Evolutionary conservation across 1,140 invertebrate species (phyloP).

Genomic region (Bilobella aurantiaca): DNA sequence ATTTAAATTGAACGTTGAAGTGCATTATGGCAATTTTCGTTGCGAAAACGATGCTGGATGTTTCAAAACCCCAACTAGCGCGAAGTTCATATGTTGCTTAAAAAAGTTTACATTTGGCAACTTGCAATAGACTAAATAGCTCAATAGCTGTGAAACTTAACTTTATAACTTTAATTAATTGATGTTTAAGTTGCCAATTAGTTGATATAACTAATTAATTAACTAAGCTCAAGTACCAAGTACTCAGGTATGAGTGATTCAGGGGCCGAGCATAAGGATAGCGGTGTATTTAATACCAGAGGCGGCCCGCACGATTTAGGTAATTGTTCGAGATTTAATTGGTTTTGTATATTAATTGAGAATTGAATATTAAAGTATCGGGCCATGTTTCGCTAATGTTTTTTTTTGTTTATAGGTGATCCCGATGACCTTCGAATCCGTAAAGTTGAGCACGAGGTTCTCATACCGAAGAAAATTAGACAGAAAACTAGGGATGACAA

Average conservation of each 20-base stretch:
- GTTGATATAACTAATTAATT: too few species aligned
- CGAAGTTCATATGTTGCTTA: too few species aligned
- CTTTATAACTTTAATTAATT: not conserved
- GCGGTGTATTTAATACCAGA: not conserved
- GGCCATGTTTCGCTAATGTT: not conserved
- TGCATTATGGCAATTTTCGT: too few species aligned
- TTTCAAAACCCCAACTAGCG: too few species aligned
- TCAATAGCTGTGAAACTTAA: not conserved
- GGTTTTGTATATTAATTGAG: not conserved
- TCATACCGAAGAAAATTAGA: constrained; percentile 74
- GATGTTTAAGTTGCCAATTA: too few species aligned
- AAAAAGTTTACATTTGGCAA: too few species aligned
- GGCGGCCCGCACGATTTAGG: constrained; percentile 49
- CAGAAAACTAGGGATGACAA: constrained; percentile 64
- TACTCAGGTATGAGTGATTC: not conserved
- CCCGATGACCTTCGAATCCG: constrained; percentile 66
- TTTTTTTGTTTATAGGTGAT: constrained; percentile 55
- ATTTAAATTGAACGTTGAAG: too few species aligned
- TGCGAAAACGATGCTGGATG: too few species aligned
- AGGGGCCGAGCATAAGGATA: not conserved
- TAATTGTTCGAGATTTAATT: constrained; percentile 34
- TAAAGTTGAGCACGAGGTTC: constrained; percentile 70
- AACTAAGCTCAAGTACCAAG: too few species aligned
- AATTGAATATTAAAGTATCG: not conserved
- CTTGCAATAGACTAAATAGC: too few species aligned